These are phyloP conservation scores for Nannoperca obscura DNA, from an alignment of 2,797 vertebrate genomes.

Conservation along the genomic window DNA sequence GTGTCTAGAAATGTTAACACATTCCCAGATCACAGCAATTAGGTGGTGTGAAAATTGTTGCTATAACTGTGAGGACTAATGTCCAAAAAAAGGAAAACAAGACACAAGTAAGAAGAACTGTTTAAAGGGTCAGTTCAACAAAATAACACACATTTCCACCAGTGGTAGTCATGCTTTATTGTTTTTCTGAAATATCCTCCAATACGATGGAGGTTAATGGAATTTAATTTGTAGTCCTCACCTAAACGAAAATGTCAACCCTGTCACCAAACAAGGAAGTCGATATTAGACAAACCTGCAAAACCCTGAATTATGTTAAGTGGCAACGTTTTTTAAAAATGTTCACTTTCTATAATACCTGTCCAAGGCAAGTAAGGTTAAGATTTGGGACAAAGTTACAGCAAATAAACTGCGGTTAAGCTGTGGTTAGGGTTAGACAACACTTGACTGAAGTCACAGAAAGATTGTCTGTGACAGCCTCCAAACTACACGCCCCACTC, in stretches of 20 bases:
- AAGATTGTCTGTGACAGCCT: constrained; percentile 11
- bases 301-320: background rate
- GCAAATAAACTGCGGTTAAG: background rate
- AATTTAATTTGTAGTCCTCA: background rate
- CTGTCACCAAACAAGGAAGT: background rate
- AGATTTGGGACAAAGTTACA: no score
- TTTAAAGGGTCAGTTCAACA: background rate
- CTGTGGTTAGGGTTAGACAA: background rate
- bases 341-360: background rate
- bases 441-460: background rate
- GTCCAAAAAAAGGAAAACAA: background rate
- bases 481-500: background rate
- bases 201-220: background rate
- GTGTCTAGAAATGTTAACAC: background rate
- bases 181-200: background rate
- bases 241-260: background rate
- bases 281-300: background rate
- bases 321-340: background rate
- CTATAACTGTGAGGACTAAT: background rate
- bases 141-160: background rate
- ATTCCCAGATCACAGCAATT: background rate
- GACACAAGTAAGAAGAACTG: background rate
- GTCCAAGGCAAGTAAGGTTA: background rate
- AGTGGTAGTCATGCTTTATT: background rate
- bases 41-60: constrained; percentile 16